phyloP scores from a whole-genome alignment of 2,113 vertebrate genomes.

The Noctilio leporinus region DNA sequence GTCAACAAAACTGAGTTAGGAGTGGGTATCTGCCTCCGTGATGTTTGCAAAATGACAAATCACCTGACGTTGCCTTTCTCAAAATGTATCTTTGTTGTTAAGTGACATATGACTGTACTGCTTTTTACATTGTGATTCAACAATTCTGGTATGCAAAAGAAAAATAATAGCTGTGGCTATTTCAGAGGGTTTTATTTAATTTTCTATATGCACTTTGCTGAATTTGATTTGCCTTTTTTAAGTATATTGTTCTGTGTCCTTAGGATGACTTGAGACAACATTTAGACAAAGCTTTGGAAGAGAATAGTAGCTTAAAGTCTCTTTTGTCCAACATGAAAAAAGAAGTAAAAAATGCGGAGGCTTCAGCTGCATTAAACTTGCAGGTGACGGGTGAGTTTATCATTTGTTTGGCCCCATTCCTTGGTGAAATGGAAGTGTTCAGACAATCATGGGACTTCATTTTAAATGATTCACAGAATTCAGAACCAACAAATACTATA shows the following conservation, averaged over 20 bases:
- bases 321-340: conserved; percentile 79
- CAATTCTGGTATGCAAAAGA: not conserved
- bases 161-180: not conserved
- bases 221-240: not conserved
- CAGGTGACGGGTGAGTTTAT: conserved; percentile 61
- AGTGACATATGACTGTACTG: too few relatives aligned
- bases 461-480: not conserved
- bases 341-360: conserved; percentile 65
- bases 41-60: not conserved
- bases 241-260: not conserved
- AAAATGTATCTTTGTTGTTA: not conserved
- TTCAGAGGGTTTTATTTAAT: not conserved
- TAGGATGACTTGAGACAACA: conserved; percentile 79
- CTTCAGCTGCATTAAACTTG: conserved; percentile 16
- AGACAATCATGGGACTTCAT: accelerated
- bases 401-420: not conserved
- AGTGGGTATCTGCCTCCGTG: not conserved
- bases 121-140: not conserved
- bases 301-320: conserved; percentile 82
- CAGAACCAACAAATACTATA: not conserved
- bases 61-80: not conserved
- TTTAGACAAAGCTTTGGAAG: conserved; percentile 79
- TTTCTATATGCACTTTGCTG: not conserved
- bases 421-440: not conserved
- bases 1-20: not conserved